Evolutionary conservation across 37 sponge, comb jelly and placozoan species (phyloP), one percentile per base, ranked within the genome.

Genomic region (Crambe crambe): DNA sequence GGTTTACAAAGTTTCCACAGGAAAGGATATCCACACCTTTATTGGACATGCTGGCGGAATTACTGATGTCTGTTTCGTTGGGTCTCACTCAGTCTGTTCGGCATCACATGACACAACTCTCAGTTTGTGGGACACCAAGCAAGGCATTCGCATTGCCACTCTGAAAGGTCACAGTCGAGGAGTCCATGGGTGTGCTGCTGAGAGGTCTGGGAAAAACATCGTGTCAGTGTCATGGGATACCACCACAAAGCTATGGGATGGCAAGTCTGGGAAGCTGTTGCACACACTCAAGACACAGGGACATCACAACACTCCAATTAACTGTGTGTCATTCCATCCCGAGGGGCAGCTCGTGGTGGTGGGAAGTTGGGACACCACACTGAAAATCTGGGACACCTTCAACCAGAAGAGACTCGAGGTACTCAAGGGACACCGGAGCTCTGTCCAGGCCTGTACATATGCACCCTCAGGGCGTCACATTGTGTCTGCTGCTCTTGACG

Each of bases 251-350:
- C 85, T 97, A 29, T 97, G 94, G 95, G 72, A 84, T 23, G 89
- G 85, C 1, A 80, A 42, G 26, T 78, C 78, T 58, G 95, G 95
- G 17, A 80, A 72, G 15, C 58, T 73, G 3, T 51, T 58, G 23
- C n/a, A 58, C 35, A 68, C 62, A 0, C 47, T 95, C 51, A 63
- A 65, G 39, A 76, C 72, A 0, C 63, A 65, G 0, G 83, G 84
- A n/a, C 39, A 35, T 39, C 78, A 69, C 44, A 92, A 84, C 75
- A 84, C 71, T 30, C 95, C 95, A 0, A 71, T 97, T 67, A 97
- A 97, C 77, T 97, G 97, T 58, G 87, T 97, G 17, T 54, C 79
- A 25, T 89, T 94, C 75, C 95, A 97, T 67, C 97, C 97, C 1
- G 94, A 94, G 42, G 92, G 89, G 3, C 92, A 91, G 85, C 75